Evolutionary conservation across 2,888 invertebrate genomes (phyloP).

Genomic region (Altica lythri): DNA sequence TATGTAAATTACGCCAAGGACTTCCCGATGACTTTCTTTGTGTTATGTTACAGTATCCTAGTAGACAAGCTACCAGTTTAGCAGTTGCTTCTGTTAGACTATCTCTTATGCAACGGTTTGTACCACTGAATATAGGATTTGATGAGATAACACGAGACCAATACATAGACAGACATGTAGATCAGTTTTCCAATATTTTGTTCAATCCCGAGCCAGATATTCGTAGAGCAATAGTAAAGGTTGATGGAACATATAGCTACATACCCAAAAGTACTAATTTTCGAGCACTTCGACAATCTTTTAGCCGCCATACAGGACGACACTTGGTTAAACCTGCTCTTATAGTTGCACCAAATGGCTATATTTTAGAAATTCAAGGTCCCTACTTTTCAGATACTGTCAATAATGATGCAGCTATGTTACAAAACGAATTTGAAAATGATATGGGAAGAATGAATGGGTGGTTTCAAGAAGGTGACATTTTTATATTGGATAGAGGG

Average conservation of each 20-base stretch:
- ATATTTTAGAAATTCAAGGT: slow-evolving; percentile 16
- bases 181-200: slow-evolving; percentile 6
- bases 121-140: slow-evolving; percentile 22
- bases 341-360: slow-evolving; percentile 19
- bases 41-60: slow-evolving; percentile 5
- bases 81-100: slow-evolving; percentile 7
- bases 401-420: slow-evolving; percentile 20
- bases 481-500: slow-evolving; percentile 17
- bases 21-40: slow-evolving; percentile 5
- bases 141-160: slow-evolving; percentile 17
- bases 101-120: slow-evolving; percentile 15
- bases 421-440: slow-evolving; percentile 12
- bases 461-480: slow-evolving; percentile 23
- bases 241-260: slow-evolving; percentile 11
- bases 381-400: slow-evolving; percentile 16
- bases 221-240: slow-evolving; percentile 5
- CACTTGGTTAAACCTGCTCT: slow-evolving; percentile 19
- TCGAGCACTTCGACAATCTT: neutral
- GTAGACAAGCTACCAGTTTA: slow-evolving; percentile 12
- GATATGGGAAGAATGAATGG: slow-evolving; percentile 2
- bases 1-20: slow-evolving; percentile 12
- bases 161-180: slow-evolving; percentile 20
- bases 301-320: slow-evolving; percentile 3
- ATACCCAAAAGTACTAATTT: slow-evolving; percentile 9
- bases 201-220: slow-evolving; percentile 7